These are phyloP conservation scores for Pseudomyrmex pallidus DNA, from an alignment of 1,140 invertebrate species.

Conservation along the genomic window DNA sequence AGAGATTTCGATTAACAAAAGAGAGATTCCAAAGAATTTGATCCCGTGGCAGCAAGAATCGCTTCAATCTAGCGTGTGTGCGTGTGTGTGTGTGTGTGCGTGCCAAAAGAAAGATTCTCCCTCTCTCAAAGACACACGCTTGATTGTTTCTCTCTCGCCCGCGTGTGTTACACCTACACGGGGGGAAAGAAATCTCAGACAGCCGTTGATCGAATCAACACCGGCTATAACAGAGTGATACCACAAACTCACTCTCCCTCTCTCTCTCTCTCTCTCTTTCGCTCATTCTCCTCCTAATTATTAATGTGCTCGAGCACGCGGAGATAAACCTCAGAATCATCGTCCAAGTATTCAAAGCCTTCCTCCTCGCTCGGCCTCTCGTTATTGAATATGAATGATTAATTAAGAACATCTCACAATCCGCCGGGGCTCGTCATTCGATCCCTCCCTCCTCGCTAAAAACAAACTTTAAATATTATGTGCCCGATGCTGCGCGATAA, in stretches of 20 bases:
- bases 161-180: constrained; percentile 48
- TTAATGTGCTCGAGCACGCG: constrained; percentile 75
- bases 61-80: constrained; percentile 41
- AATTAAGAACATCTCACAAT: constrained; percentile 77
- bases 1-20: constrained; percentile 14
- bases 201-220: constrained; percentile 74
- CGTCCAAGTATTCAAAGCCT: constrained; percentile 71
- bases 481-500: constrained; percentile 13
- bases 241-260: constrained; percentile 57
- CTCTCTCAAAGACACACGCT: constrained; percentile 40
- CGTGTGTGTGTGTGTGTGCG: background rate
- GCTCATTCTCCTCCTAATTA: constrained; percentile 73
- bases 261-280: constrained; percentile 6
- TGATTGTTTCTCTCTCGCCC: constrained; percentile 70
- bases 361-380: constrained; percentile 63
- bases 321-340: constrained; percentile 78
- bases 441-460: constrained; percentile 44
- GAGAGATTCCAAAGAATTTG: background rate
- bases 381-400: constrained; percentile 79
- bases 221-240: constrained; percentile 69
- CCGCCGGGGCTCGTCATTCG: constrained; percentile 63
- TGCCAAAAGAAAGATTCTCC: constrained; percentile 39
- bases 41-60: constrained; percentile 36
- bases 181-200: constrained; percentile 64
- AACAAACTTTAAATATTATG: constrained; percentile 65